These are phyloP conservation scores for Acronicta psi DNA, from an alignment of 2,888 invertebrate species.

Conservation along the genomic window DNA sequence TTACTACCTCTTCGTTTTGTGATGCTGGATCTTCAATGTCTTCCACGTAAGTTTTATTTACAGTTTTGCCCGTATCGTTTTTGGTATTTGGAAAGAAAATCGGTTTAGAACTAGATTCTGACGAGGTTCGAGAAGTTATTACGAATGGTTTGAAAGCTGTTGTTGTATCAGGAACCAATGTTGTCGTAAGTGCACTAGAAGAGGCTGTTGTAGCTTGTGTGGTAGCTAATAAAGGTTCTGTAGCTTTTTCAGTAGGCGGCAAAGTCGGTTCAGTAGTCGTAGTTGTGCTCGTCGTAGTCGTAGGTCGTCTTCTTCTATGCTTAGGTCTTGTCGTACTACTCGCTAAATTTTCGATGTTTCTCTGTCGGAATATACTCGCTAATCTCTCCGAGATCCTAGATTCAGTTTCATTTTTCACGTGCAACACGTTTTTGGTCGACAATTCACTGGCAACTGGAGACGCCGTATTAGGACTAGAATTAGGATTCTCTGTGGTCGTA, in stretches of 20 bases:
- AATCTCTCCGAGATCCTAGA: conserved; percentile 74
- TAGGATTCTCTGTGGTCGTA: conserved; percentile 77
- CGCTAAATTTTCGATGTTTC: conserved; percentile 67
- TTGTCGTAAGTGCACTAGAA: conserved; percentile 52
- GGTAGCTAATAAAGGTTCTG: conserved; percentile 34
- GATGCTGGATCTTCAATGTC: conserved; percentile 62
- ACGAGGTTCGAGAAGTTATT: conserved; percentile 84
- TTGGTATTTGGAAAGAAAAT: conserved; percentile 62
- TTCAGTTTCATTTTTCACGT: conserved; percentile 63
- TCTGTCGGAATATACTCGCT: conserved; percentile 71
- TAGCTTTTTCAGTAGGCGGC: conserved; percentile 35
- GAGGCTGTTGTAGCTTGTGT: conserved; percentile 50
- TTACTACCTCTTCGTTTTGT: conserved; percentile 86
- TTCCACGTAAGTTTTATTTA: conserved; percentile 63
- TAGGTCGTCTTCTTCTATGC: conserved; percentile 79
- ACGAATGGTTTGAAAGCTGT: conserved; percentile 70
- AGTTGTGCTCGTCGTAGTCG: conserved; percentile 79
- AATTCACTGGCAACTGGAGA: conserved; percentile 73
- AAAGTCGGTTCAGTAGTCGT: conserved; percentile 51
- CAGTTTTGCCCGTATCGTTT: conserved; percentile 57
- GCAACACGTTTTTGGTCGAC: conserved; percentile 59
- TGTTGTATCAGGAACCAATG: conserved; percentile 57
- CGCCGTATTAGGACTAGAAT: conserved; percentile 66
- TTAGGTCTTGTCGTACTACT: conserved; percentile 72
- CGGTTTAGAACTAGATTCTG: conserved; percentile 76